Evolutionary conservation across 2,797 vertebrate species (phyloP), one percentile per base, ranked within the genome.

Genomic region (Neoniphon sammara): DNA sequence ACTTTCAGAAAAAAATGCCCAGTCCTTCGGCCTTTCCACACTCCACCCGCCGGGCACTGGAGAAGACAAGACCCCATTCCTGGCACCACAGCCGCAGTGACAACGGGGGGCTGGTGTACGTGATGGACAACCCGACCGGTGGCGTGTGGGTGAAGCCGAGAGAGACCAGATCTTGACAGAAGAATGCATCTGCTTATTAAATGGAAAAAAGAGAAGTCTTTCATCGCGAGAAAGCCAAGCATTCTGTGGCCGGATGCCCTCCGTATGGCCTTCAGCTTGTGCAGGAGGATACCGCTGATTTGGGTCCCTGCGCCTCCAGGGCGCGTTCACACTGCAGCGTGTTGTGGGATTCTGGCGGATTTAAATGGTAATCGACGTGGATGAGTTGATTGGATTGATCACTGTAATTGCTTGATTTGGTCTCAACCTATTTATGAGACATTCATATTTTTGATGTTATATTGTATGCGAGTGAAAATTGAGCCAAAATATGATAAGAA

Each of bases 71-170:
- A 7, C 1, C 47, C 18, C 66, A 72, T 5, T 56, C 75, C 0
- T 83, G 87, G 88, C 70, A 74, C 12, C 88, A 74, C 0, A 64
- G 75, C 54, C 63, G 73, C 77, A 30, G 73, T 54, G 82, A 92
- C 70, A 18, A 74, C 44, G 75, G 53, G 0, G 93, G 85, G 7
- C 86, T 95, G 66, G 91, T 93, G 61, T 95, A 93, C 50, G 91
- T 94, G 58, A 77, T 93, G 84, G 93, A 94, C 25, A 91, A 93
- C 61, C 91, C 93, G 2, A 94, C 93, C 7, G 94, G 93, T 1
- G 94, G 94, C 18, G 92, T 94, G 71, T 94, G 94, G 94, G 81
- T 94, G 70, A 94, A 89, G 46, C 90, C 87, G 0, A 83, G 27
- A 18, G 90, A 91, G 46, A 90, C 80, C 57, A 85, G 90, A 68